Percentiles rank a stretch among this genome's conserved stretches.
Evolutionary conservation across 2,113 vertebrate genomes (phyloP).

Genomic region (Eclectus roratus): DNA sequence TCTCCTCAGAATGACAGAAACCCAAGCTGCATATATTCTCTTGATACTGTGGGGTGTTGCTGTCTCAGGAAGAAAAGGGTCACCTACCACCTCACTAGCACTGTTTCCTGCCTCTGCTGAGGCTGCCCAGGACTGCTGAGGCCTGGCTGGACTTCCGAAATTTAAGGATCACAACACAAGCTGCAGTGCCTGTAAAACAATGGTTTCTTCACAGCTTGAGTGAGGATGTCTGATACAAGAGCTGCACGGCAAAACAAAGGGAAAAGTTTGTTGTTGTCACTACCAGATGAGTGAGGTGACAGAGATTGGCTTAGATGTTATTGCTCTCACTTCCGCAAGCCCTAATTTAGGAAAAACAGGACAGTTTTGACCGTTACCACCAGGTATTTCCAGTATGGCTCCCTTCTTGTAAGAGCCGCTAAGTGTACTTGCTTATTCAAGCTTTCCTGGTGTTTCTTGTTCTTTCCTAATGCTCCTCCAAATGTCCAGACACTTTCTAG

Average conservation of each 20-base stretch:
- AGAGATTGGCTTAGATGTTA: neutral
- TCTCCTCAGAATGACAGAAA: constrained; percentile 4
- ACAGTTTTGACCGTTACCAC: neutral
- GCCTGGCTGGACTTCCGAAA: constrained; percentile 33
- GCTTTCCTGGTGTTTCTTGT: neutral
- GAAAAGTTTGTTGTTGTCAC: neutral
- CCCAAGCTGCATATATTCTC: neutral
- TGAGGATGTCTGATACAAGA: neutral
- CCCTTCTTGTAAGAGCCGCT: neutral
- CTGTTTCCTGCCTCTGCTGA: constrained; percentile 34
- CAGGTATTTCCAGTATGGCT: neutral
- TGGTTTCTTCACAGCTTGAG: neutral
- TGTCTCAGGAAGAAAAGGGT: constrained; percentile 39
- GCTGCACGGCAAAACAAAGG: neutral
- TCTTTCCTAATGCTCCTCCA: neutral
- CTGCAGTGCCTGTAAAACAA: constrained; percentile 11
- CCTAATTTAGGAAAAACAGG: neutral
- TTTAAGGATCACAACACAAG: constrained; percentile 24
- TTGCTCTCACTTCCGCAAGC: neutral
- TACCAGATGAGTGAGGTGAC: neutral
- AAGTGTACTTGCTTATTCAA: neutral
- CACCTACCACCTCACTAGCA: neutral
- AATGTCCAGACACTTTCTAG: constrained; percentile 44
- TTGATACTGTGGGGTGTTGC: neutral
- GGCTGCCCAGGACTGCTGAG: neutral